Conservation (phyloP, 2,113 vertebrate genomes). For the Pampusana beccarii region DNA sequence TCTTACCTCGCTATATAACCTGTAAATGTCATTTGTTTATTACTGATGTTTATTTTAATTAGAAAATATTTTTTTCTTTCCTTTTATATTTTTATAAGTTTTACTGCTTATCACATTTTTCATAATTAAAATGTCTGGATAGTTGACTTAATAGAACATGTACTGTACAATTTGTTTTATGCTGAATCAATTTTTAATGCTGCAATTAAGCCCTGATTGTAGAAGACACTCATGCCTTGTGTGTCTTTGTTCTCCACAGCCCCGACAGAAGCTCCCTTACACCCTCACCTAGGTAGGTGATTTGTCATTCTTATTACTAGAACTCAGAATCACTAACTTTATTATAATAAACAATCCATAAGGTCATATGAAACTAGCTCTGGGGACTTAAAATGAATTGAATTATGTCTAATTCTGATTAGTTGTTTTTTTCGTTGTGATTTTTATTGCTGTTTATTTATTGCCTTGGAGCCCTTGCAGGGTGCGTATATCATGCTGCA, state of each 20-base stretch:
- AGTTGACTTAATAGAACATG: background rate
- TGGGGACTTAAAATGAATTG: background rate
- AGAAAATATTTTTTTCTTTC: background rate
- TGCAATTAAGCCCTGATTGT: background rate
- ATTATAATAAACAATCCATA: background rate
- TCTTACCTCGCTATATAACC: background rate
- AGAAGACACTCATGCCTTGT: background rate
- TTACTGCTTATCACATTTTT: background rate
- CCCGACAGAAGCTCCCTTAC: slow-evolving; percentile 89
- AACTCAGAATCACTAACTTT: slow-evolving; percentile 7
- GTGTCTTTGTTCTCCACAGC: slow-evolving; percentile 76
- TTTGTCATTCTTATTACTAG: background rate
- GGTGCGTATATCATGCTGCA: background rate
- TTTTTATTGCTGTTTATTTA: slow-evolving; percentile 2
- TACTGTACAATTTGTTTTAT: background rate
- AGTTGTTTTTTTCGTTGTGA: background rate
- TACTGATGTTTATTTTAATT: background rate
- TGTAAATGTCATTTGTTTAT: background rate
- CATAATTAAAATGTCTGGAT: background rate
- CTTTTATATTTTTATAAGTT: background rate
- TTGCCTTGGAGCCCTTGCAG: background rate
- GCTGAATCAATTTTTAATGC: background rate
- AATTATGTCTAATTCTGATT: background rate
- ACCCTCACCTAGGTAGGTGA: slow-evolving; percentile 88
- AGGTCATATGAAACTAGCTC: background rate